These are phyloP conservation scores for Cherax quadricarinatus DNA, from an alignment of 1,140 invertebrate genomes.

Conservation along the genomic window DNA sequence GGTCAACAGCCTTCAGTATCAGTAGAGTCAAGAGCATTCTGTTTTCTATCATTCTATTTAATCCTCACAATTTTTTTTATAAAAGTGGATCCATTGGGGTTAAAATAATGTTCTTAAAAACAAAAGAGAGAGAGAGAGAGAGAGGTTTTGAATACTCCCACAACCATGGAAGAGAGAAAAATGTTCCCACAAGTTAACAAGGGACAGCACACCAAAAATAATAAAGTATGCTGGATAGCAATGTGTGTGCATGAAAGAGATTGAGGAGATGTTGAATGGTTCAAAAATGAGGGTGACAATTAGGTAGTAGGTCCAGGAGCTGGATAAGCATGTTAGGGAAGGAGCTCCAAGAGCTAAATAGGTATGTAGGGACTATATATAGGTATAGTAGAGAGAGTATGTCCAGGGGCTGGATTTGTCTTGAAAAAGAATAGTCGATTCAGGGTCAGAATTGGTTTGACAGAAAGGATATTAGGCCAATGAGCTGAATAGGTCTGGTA, in stretches of 20 bases:
- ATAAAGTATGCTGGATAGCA: slow-evolving; percentile 3
- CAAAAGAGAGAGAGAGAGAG: background rate
- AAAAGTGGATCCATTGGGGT: background rate
- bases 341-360: no score
- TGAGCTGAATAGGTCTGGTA: no score
- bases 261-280: background rate
- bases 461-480: no score
- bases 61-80: slow-evolving; percentile 14
- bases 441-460: no score
- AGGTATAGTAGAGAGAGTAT: no score
- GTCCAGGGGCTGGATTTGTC: no score
- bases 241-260: background rate
- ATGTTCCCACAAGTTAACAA: background rate
- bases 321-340: background rate
- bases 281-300: background rate
- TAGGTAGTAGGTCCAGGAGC: slow-evolving; percentile 1
- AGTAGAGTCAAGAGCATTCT: background rate
- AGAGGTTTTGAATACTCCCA: background rate
- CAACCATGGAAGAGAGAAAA: background rate
- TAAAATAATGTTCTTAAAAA: background rate
- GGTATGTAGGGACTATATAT: no score
- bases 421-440: no score
- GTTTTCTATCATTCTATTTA: slow-evolving; percentile 8
- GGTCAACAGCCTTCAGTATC: background rate
- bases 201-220: slow-evolving; percentile 19